Conservation (phyloP, 2,797 vertebrate genomes). For the Ataeniobius toweri region DNA sequence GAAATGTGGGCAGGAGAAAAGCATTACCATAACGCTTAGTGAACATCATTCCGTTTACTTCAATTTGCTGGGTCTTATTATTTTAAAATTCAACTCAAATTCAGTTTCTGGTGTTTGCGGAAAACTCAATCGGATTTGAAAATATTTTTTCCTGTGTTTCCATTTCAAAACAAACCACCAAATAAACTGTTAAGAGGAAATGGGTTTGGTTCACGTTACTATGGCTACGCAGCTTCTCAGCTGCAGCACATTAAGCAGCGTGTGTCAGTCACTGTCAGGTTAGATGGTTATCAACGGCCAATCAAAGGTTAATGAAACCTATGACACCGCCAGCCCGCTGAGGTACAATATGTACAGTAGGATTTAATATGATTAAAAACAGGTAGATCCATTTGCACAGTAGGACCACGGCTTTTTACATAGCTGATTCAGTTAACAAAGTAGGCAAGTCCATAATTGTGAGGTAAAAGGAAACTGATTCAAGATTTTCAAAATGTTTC, state of each 20-base stretch:
- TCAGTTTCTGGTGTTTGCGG: slow-evolving; percentile 12
- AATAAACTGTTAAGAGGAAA: background rate
- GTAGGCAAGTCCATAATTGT: background rate
- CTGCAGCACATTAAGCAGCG: slow-evolving; percentile 13
- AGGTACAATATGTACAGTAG: background rate
- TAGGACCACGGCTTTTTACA: background rate
- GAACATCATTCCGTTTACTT: slow-evolving; percentile 23
- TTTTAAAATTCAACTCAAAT: slow-evolving; percentile 27
- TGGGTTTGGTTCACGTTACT: background rate
- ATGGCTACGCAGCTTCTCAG: background rate
- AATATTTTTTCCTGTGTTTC: background rate
- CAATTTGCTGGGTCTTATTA: background rate
- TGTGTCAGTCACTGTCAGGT: slow-evolving; percentile 12
- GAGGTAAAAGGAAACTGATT: background rate
- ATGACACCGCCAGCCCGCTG: background rate
- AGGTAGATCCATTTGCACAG: background rate
- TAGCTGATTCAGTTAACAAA: background rate
- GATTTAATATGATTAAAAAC: background rate
- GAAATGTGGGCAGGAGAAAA: slow-evolving; percentile 48
- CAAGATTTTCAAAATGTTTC: too few relatives aligned
- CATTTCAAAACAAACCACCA: background rate
- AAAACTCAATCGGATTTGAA: background rate
- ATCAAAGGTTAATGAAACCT: background rate
- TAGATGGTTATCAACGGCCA: background rate
- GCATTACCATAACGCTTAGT: slow-evolving; percentile 29